Conservation (phyloP, 2,113 vertebrate species). For the Delphinus delphis region DNA sequence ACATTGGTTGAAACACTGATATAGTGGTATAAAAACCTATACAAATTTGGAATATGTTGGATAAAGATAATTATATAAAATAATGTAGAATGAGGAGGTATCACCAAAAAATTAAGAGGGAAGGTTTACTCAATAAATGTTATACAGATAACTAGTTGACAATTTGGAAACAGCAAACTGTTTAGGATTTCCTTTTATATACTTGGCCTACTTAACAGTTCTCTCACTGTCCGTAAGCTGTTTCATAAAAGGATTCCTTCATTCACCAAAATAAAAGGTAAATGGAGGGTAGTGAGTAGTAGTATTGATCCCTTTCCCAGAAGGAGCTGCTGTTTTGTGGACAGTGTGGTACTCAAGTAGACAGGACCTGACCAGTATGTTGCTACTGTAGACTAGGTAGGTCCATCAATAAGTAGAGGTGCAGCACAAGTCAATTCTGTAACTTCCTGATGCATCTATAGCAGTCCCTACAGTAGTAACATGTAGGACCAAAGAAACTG, state of each 20-base stretch:
- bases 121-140: not conserved
- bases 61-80: not conserved
- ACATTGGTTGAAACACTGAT: not conserved
- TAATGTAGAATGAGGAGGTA: not conserved
- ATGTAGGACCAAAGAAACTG: not conserved
- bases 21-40: not conserved
- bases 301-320: not conserved
- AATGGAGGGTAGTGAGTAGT: not conserved
- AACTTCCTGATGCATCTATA: not conserved
- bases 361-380: not conserved
- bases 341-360: not conserved
- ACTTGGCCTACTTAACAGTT: not conserved
- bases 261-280: not conserved
- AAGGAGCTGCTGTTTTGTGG: not conserved
- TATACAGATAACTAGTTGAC: not conserved
- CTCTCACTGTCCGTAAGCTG: not conserved
- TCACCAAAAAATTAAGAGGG: not conserved
- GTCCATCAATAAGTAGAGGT: not conserved
- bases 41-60: not conserved
- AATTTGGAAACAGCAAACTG: not conserved
- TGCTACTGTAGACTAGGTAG: not conserved
- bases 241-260: not conserved
- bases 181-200: not conserved
- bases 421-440: not conserved
- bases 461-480: not conserved